Evolutionary conservation across 1,140 invertebrate species (phyloP), one percentile per base, ranked within the genome.

Genomic region (Penaeus chinensis): DNA sequence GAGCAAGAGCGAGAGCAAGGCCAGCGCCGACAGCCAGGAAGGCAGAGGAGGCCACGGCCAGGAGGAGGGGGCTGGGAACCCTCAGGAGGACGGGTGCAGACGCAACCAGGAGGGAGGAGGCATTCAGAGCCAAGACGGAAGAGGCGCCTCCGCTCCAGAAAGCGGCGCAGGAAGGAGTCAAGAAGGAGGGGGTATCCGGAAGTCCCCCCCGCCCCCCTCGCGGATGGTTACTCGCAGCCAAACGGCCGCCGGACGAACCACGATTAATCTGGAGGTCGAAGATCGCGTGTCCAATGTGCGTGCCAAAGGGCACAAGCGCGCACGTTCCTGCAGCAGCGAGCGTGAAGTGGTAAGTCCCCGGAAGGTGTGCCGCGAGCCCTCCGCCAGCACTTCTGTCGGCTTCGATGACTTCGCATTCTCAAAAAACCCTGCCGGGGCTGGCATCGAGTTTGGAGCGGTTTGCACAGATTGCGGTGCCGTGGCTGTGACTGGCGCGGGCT

Each of bases 161-260:
- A 11, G 54, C 11, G 16, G 54, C 54, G 54, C 11, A 13, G 10
- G 54, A 13, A 8, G 54, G 54, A 54, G 54, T 54, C 54, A 54
- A 54, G 54, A 54, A 54, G 54, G 54, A 11, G 54, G 54, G 54
- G 27, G 42, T 18, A 74, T 19, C 24, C 71, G 42, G 71, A 74
- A 74, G 42, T 74, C 71, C 42, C 71, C 71, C 18, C 27, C 71
- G 42, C 71, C 71, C n/a, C 84, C 85, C 2, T 87, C 85, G 11
- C 69, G 85, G 13, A 87, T 87, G 85, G 85, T 87, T 16, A 87
- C 85, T 27, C 85, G 85, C 1, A 87, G 85, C 27, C 85, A 87
- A 80, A 87, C 85, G 13, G 85, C 85, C 37, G 85, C 79, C 16
- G 80, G 63, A 5, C 66, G 85, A 16, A 60, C 32, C 11, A 24